Percentiles rank a stretch among this genome's conserved stretches.
These are phyloP conservation scores for Forpus xanthops DNA, from an alignment of 2,797 vertebrate species.

Conservation along the genomic window DNA sequence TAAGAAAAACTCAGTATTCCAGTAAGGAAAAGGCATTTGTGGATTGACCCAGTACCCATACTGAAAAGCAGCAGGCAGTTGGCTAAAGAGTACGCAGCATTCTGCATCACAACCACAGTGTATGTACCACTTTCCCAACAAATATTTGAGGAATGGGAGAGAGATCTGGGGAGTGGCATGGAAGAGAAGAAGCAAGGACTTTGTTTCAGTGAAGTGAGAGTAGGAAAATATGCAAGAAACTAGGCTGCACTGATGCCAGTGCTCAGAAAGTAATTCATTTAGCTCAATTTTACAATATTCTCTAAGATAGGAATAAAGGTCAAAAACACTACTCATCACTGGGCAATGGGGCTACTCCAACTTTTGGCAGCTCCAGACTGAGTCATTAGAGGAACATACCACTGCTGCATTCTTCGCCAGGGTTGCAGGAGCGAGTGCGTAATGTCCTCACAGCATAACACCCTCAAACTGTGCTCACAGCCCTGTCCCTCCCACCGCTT, in stretches of 20 bases:
- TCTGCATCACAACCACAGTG: neutral
- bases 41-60: neutral
- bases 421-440: slow-evolving; percentile 11
- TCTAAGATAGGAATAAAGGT: slow-evolving; percentile 29
- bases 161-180: neutral
- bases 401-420: slow-evolving; percentile 12
- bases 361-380: neutral
- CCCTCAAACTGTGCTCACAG: neutral
- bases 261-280: neutral
- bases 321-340: neutral
- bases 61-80: neutral
- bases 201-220: neutral
- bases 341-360: neutral
- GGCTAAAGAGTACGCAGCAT: neutral
- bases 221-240: neutral
- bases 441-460: neutral
- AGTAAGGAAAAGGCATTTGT: neutral
- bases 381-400: neutral
- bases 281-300: neutral
- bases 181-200: neutral
- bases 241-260: neutral
- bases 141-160: neutral
- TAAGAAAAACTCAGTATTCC: neutral
- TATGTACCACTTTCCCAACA: neutral
- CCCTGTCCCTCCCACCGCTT: fast-evolving